A percentile compares a stretch with the other conserved stretches of the same genome.
Evolutionary conservation across 2,888 invertebrate species (phyloP).

Genomic region (Drosophila fulvimacula): DNA sequence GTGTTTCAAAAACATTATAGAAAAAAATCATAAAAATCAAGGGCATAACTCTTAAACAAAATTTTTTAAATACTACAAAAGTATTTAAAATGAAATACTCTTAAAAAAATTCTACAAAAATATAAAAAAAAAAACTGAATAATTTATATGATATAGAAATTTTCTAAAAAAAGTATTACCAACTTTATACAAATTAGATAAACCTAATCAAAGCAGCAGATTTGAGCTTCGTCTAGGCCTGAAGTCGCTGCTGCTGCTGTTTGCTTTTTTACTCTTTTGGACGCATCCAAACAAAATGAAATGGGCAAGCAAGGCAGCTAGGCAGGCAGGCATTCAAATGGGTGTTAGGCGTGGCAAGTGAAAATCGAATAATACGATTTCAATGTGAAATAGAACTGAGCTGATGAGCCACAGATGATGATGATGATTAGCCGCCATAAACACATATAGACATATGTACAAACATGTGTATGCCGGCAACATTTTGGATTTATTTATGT

Average conservation of each 20-base stretch:
- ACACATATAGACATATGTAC: slow-evolving; percentile 70
- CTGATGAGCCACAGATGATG: slow-evolving; percentile 46
- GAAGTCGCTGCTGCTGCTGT: neutral
- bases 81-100: neutral
- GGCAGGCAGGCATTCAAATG: slow-evolving; percentile 3
- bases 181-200: neutral
- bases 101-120: neutral
- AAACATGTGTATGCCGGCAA: slow-evolving; percentile 61
- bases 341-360: slow-evolving; percentile 38
- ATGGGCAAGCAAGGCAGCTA: slow-evolving; percentile 13
- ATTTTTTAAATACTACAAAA: neutral
- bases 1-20: no score
- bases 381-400: slow-evolving; percentile 49
- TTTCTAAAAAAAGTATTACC: no score
- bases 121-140: neutral
- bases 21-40: no score
- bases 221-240: neutral
- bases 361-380: slow-evolving; percentile 55
- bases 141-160: neutral
- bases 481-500: slow-evolving; percentile 71
- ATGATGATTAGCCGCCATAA: slow-evolving; percentile 77
- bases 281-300: slow-evolving; percentile 32
- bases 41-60: no score
- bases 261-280: slow-evolving; percentile 13
- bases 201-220: neutral